Base-by-base conservation (phyloP, 2,888 invertebrate genomes). In the Amphipoea lucens region DNA sequence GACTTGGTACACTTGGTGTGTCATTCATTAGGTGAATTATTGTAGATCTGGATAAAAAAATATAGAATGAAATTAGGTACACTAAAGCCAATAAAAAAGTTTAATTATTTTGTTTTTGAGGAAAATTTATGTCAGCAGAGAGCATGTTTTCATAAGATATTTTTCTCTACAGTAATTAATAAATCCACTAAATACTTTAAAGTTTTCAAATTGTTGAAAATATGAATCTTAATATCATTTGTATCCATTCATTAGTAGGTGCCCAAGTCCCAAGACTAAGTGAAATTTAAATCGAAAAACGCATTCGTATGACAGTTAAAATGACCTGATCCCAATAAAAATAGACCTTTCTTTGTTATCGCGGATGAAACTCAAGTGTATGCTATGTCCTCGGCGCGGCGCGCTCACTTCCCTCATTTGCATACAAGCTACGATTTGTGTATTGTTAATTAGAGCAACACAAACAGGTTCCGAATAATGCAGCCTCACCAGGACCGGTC, bases 401-500 rank as follows among this genome's bases (percentile, higher is more conserved):
- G 29, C 79, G 91, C 92, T 89, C 90, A 90, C 92, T 89, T 88
- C 87, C 87, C 93, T 95, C 95, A 96, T 96, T 96, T 96, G 94
- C 96, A 97, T 96, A 96, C 96, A 96, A 95, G 96, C 95, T 96
- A 95, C 96, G 96, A 97, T 96, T 96, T 96, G 96, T 96, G 96
- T 96, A 95, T 96, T 95, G 96, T 96, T 97, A 97, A 97, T 97
- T 96, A 96, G 96, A 96, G 95, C 96, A 96, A 94, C 93, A 92
- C 90, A 94, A 96, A 96, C 96, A 95, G 96, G 96, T 96, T 95
- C 94, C 90, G 84, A 93, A 92, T 94, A 94, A 95, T 93, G 94
- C 92, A 92, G 93, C 92, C 88, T 79, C 88, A 78, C 83, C 85
- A 85, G 74, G 89, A 93, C 93, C 92, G 93, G 94, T 93, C 91